phyloP scores from a whole-genome alignment of 2,113 vertebrate genomes.

The Phodopus roborovskii region DNA sequence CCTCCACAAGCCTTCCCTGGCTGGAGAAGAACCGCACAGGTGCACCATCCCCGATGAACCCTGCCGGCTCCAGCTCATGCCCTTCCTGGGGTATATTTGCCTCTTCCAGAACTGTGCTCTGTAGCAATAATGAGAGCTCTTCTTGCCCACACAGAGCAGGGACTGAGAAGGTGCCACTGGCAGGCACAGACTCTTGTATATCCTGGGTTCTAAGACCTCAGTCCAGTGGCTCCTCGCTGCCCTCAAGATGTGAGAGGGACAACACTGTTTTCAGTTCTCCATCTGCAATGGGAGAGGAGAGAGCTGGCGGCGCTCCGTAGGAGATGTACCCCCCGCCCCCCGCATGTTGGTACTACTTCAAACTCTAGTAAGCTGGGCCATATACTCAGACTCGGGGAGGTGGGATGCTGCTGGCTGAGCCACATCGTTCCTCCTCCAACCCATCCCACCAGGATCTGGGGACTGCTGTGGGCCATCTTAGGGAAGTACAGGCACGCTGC shows the following conservation, averaged over 20 bases:
- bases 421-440: not conserved
- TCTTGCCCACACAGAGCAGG: not conserved
- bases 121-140: not conserved
- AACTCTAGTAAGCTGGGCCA: not conserved
- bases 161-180: not conserved
- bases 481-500: not conserved
- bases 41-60: not conserved
- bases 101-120: not conserved
- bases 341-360: not conserved
- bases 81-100: not conserved
- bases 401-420: not conserved
- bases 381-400: not conserved
- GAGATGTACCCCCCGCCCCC: not conserved
- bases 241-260: not conserved
- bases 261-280: not conserved
- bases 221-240: not conserved
- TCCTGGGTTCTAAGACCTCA: not conserved
- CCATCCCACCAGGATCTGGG: not conserved
- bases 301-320: not conserved
- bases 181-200: not conserved
- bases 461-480: not conserved
- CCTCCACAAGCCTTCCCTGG: not conserved
- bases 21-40: not conserved
- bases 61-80: not conserved
- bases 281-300: slow-evolving; percentile 27